phyloP scores from a whole-genome alignment of 1,140 invertebrate species.

The Drosophila kurseongensis region DNA sequence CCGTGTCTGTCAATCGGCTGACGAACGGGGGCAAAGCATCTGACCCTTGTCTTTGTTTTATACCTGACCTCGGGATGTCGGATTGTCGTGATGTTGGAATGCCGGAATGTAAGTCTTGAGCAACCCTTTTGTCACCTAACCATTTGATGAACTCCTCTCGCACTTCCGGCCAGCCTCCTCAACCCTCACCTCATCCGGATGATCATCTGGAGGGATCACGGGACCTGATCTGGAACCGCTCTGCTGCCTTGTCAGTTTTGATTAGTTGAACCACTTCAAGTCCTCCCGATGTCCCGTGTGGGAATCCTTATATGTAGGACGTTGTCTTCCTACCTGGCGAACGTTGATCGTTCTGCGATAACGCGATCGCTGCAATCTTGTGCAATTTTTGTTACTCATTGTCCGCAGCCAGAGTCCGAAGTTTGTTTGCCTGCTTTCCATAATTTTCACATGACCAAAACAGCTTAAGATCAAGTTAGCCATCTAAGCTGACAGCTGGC shows the following conservation, averaged over 20 bases:
- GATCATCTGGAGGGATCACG: conserved; percentile 14
- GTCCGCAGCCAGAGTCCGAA: conserved; percentile 43
- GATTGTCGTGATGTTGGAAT: too few species aligned
- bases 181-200: conserved; percentile 31
- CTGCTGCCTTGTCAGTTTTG: conserved; percentile 78
- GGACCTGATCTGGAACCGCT: conserved; percentile 67
- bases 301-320: conserved; percentile 42
- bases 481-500: conserved; percentile 78
- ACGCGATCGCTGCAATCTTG: conserved; percentile 57
- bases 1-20: conserved; percentile 56
- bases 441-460: conserved; percentile 83
- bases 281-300: conserved; percentile 59
- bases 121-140: conserved; percentile 78
- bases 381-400: conserved; percentile 58
- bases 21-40: conserved; percentile 28
- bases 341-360: conserved; percentile 64
- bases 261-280: conserved; percentile 80
- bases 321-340: conserved; percentile 55
- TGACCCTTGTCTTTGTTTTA: conserved; percentile 78
- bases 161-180: conserved; percentile 61
- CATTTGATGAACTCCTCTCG: conserved; percentile 73
- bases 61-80: conserved; percentile 59
- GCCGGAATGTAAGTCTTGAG: conserved; percentile 43
- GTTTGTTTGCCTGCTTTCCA: conserved; percentile 60
- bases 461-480: conserved; percentile 83